Percentiles rank a stretch among this genome's conserved stretches.
These are phyloP conservation scores for Entomyzon cyanotis DNA, from an alignment of 2,113 vertebrate species.

Conservation along the genomic window DNA sequence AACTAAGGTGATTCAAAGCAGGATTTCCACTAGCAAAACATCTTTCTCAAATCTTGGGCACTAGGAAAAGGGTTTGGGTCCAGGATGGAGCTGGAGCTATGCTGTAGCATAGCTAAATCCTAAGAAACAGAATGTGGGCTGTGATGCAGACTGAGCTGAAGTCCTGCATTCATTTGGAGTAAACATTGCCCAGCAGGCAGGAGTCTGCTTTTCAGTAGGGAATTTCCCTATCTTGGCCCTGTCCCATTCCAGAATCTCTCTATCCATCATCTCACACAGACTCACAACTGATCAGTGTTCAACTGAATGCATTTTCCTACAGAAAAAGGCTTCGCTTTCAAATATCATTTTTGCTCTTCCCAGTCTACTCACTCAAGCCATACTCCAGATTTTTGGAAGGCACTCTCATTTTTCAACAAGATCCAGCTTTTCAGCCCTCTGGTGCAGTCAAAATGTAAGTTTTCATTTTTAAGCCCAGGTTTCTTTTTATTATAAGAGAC, in stretches of 20 bases:
- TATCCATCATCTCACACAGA: neutral
- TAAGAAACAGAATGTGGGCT: neutral
- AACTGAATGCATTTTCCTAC: neutral
- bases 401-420: neutral
- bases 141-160: neutral
- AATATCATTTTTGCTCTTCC: neutral
- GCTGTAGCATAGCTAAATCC: neutral
- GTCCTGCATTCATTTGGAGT: neutral
- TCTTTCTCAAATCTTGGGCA: neutral
- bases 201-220: neutral
- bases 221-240: neutral
- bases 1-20: neutral
- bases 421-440: neutral
- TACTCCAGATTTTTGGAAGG: neutral
- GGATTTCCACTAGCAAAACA: neutral
- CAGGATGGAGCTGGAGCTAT: neutral
- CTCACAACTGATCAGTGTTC: neutral
- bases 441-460: neutral
- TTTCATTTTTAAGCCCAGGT: neutral
- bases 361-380: neutral
- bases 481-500: neutral
- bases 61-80: neutral
- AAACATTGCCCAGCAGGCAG: neutral
- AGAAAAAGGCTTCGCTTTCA: neutral
- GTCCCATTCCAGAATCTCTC: neutral